Conservation (phyloP, 53 echinoderm and acorn worm species). For the Temnopleurus reevesii region DNA sequence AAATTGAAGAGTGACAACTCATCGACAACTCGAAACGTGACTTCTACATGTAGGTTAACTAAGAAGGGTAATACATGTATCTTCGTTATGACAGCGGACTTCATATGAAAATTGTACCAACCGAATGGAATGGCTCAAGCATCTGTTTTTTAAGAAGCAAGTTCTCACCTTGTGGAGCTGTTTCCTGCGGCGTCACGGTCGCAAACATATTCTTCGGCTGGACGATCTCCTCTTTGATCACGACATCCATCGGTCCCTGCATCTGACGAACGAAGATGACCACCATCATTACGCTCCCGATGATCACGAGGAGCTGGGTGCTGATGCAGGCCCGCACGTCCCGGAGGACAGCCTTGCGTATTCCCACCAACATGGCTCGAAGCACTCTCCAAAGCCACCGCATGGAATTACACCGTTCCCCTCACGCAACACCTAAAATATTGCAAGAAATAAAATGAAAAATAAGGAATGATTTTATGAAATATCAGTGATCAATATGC, state of each 20-base stretch:
- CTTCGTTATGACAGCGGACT: too few relatives aligned
- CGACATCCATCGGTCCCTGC: constrained; percentile 65
- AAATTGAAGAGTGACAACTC: too few relatives aligned
- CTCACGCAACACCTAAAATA: not conserved
- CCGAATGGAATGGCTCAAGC: too few relatives aligned
- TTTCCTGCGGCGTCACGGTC: constrained; percentile 62
- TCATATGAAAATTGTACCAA: too few relatives aligned
- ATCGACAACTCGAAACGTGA: too few relatives aligned
- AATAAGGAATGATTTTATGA: not conserved
- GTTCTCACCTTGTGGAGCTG: constrained; percentile 72
- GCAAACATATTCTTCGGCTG: constrained; percentile 53
- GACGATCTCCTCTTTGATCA: constrained; percentile 31
- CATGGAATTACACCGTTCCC: constrained; percentile 13
- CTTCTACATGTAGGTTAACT: too few relatives aligned
- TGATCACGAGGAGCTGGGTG: constrained; percentile 72
- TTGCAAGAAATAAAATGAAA: not conserved
- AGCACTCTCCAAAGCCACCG: constrained; percentile 6
- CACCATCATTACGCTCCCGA: constrained; percentile 65
- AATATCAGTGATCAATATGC: too few relatives aligned
- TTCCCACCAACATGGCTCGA: constrained; percentile 36
- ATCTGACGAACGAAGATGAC: constrained; percentile 68
- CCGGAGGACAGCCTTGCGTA: constrained; percentile 34
- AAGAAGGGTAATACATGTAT: too few relatives aligned
- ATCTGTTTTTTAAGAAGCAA: too few relatives aligned
- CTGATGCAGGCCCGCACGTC: constrained; percentile 35